phyloP scores from a whole-genome alignment of 2,113 vertebrate species.

The Nyctibius bracteatus region DNA sequence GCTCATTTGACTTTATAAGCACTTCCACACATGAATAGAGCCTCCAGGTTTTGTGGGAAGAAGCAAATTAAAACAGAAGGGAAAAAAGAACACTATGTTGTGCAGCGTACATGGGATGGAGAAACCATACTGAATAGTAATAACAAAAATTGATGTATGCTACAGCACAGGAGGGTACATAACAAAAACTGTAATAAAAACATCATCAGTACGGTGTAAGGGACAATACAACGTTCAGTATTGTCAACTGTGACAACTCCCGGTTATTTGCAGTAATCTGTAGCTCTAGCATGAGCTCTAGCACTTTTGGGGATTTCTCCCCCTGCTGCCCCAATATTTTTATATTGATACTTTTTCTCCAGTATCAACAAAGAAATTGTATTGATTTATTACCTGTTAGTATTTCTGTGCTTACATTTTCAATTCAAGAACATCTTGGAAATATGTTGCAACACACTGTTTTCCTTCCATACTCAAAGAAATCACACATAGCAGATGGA shows the following conservation, averaged over 20 bases:
- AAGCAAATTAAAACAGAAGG: constrained; percentile 35
- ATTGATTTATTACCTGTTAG: background rate
- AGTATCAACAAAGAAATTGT: background rate
- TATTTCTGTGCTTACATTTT: constrained; percentile 34
- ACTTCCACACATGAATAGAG: background rate
- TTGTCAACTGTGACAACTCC: background rate
- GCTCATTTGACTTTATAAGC: constrained; percentile 16
- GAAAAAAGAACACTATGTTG: constrained; percentile 6
- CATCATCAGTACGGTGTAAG: background rate
- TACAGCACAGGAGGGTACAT: background rate
- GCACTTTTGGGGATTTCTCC: background rate
- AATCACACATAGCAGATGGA: constrained; percentile 30
- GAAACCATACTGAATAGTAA: background rate
- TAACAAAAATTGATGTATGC: background rate
- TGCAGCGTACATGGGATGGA: background rate
- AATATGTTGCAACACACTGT: background rate
- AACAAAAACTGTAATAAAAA: background rate
- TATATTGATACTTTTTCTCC: background rate
- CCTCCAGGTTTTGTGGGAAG: background rate
- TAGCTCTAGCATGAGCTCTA: background rate
- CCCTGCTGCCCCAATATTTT: background rate
- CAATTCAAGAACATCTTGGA: background rate
- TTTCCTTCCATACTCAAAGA: constrained; percentile 17
- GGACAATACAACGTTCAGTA: background rate
- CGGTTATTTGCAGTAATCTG: background rate